Evolutionary conservation across 2,888 invertebrate species (phyloP).

Genomic region (Nesidiocoris tenuis): DNA sequence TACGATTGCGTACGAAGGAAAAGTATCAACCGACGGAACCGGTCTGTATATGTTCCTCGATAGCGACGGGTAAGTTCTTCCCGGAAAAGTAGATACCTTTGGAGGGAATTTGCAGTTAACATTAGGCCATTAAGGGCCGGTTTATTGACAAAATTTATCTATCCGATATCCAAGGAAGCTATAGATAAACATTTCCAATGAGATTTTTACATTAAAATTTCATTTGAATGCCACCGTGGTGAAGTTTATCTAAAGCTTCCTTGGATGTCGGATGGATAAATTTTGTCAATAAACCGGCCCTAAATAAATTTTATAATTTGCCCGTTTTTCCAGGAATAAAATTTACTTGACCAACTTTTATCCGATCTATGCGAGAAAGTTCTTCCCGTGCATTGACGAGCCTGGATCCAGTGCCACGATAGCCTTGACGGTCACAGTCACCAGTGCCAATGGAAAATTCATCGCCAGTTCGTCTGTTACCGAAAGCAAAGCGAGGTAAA

Average conservation of each 20-base stretch:
- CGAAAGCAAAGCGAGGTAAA: background rate
- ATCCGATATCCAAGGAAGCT: too few relatives aligned
- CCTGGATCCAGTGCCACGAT: conserved; percentile 1
- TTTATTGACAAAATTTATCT: too few relatives aligned
- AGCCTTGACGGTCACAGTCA: background rate
- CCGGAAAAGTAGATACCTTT: too few relatives aligned
- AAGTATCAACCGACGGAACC: conserved; percentile 13
- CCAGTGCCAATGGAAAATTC: background rate
- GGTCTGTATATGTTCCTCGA: conserved; percentile 24
- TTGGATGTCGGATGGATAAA: too few relatives aligned
- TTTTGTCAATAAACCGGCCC: too few relatives aligned
- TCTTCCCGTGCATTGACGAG: conserved; percentile 33
- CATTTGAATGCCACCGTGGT: too few relatives aligned
- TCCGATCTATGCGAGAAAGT: conserved; percentile 33
- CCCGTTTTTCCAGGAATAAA: conserved; percentile 2
- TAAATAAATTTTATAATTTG: too few relatives aligned
- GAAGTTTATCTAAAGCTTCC: too few relatives aligned
- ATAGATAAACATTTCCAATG: too few relatives aligned
- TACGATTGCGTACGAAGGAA: conserved; percentile 5
- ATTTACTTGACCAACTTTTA: conserved; percentile 35
- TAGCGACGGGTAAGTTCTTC: conserved; percentile 25
- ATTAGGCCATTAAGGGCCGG: too few relatives aligned
- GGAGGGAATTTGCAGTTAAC: too few relatives aligned
- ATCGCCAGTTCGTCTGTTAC: background rate
- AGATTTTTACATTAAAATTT: too few relatives aligned